Base-by-base conservation (phyloP, 2,888 invertebrate genomes). In the Drosophila recens region DNA sequence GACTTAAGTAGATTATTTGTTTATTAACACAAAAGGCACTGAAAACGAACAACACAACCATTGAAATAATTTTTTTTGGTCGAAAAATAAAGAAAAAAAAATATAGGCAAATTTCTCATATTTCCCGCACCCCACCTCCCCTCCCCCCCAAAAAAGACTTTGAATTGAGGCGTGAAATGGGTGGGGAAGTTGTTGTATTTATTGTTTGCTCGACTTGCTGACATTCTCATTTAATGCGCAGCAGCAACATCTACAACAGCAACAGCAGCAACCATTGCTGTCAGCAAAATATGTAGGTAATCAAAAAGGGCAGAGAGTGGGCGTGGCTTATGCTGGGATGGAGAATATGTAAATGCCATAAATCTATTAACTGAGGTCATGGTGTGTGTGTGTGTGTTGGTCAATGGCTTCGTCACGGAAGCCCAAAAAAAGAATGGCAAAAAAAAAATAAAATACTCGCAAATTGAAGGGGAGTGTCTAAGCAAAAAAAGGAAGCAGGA, bases 1-100 rank as follows among this genome's bases (percentile, higher is more conserved):
- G 72, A 72, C 85, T 85, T 87, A 82, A 83, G 83, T 85, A 83
- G 83, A 83, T 83, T 83, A 83, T 83, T 83, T 83, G 85, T 83
- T 83, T 83, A 87, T 83, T 87, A 87, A 83, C 87, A 87, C 87
- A 84, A 83, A 82, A 72, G 87, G 68, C 76, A 71, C 66, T 59
- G 75, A 52, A 64, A 49, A 59, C 57, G 72, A 72, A 51, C 53
- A 33, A 49, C 48, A 33, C 27, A 33, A 48, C 69, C 74, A 79
- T 72, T 73, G 48, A 79, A 63, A 49, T 59, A 30, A 23, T 57
- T 23, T 45, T 4, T 17, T 23, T 30, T 53, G 46, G 15, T 49
- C 51, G 13, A 36, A 30, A 59, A 63, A 8, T 5, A 30, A 8
- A 8, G 27, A 27, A 6, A 23, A 23, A 23, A 30, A 30, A 30